These are phyloP conservation scores for Cinclus mexicanus DNA, from an alignment of 2,113 vertebrate genomes.

Conservation along the genomic window DNA sequence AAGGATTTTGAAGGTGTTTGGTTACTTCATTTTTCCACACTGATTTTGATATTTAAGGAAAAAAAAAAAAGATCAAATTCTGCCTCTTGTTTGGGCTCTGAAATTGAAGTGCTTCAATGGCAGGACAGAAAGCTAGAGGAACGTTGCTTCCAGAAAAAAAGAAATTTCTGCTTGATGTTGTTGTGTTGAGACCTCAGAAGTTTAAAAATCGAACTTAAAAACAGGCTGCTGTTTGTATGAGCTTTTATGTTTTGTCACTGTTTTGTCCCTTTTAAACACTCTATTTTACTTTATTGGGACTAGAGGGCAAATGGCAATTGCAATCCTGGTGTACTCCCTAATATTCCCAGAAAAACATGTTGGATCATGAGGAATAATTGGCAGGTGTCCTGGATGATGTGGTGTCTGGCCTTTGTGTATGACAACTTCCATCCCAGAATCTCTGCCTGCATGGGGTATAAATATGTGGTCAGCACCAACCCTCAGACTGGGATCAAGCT, in stretches of 20 bases:
- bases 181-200: background rate
- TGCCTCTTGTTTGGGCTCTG: background rate
- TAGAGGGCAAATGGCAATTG: background rate
- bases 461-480: background rate
- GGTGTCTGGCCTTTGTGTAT: background rate
- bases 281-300: background rate
- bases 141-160: background rate
- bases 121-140: background rate
- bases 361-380: background rate
- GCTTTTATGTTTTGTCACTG: background rate
- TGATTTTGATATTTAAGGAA: background rate
- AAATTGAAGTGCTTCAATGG: background rate
- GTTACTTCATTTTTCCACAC: background rate
- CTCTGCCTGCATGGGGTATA: background rate
- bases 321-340: background rate
- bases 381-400: background rate
- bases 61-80: background rate
- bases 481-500: background rate
- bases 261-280: background rate
- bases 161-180: background rate
- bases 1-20: background rate
- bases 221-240: fast-evolving
- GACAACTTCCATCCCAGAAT: background rate
- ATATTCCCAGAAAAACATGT: background rate
- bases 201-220: background rate